Evolutionary conservation across 2,888 invertebrate genomes (phyloP).

Genomic region (Augiades crinisus): DNA sequence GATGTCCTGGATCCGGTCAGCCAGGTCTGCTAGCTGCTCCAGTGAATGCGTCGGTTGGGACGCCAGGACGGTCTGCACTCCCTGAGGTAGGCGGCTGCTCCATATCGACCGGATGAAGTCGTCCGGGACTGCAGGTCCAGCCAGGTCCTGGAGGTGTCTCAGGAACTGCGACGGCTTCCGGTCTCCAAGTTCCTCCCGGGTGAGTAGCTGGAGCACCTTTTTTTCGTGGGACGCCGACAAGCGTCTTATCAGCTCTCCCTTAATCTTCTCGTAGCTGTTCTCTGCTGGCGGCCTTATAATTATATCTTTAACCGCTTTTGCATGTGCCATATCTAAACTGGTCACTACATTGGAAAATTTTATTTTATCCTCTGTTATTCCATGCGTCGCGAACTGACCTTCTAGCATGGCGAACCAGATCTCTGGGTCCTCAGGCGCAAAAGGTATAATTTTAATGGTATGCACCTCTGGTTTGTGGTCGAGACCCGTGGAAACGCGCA

Average conservation of each 20-base stretch:
- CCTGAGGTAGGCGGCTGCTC: conserved; percentile 23
- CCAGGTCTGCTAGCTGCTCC: conserved; percentile 27
- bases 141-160: conserved; percentile 15
- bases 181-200: conserved; percentile 32
- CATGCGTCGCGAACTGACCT: neutral
- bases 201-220: conserved; percentile 28
- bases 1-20: conserved; percentile 27
- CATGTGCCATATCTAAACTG: neutral
- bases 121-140: conserved; percentile 25
- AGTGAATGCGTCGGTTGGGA: conserved; percentile 20
- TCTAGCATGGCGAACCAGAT: neutral
- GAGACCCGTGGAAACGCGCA: too few relatives aligned
- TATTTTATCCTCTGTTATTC: neutral
- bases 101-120: conserved; percentile 28
- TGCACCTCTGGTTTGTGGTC: too few relatives aligned
- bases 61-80: conserved; percentile 26
- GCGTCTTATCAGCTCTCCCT: conserved; percentile 28
- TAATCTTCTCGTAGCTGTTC: neutral
- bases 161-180: conserved; percentile 33
- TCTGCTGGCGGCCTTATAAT: neutral
- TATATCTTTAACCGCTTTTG: conserved; percentile 3
- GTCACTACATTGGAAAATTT: neutral
- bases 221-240: conserved; percentile 11
- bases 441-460: neutral
- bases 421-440: neutral